Evolutionary conservation across 2,888 invertebrate species (phyloP).

Genomic region (Phymatocera aterrima): DNA sequence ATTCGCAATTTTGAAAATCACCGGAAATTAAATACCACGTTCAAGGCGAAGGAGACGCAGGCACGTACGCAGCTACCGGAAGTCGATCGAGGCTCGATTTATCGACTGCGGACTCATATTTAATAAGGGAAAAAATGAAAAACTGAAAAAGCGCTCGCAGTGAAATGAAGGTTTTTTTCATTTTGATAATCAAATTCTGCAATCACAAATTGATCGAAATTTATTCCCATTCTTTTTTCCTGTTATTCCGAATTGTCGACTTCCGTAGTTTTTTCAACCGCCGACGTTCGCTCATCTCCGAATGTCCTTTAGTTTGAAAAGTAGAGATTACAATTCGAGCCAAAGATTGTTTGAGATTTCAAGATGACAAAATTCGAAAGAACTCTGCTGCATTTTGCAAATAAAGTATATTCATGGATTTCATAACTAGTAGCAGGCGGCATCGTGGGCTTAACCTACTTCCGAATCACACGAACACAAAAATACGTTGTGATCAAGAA

Average conservation of each 20-base stretch:
- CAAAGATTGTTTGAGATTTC: no score
- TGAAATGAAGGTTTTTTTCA: background rate
- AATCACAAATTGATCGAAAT: background rate
- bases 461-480: background rate
- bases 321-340: no score
- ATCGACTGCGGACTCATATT: conserved; percentile 13
- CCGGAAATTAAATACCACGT: conserved; percentile 21
- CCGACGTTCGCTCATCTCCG: no score
- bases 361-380: background rate
- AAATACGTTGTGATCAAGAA: background rate
- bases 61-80: background rate
- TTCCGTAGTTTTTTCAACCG: no score
- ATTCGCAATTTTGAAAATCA: background rate
- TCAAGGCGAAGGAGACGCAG: background rate
- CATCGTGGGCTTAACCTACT: background rate
- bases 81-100: background rate
- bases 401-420: no score
- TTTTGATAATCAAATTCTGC: no score
- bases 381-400: background rate
- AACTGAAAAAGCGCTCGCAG: background rate
- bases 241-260: no score
- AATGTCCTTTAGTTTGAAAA: no score
- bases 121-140: background rate
- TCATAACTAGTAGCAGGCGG: background rate
- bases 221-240: background rate